These are phyloP conservation scores for Ommatoiulus sabulosus DNA, from an alignment of 2,888 invertebrate species.

Conservation along the genomic window DNA sequence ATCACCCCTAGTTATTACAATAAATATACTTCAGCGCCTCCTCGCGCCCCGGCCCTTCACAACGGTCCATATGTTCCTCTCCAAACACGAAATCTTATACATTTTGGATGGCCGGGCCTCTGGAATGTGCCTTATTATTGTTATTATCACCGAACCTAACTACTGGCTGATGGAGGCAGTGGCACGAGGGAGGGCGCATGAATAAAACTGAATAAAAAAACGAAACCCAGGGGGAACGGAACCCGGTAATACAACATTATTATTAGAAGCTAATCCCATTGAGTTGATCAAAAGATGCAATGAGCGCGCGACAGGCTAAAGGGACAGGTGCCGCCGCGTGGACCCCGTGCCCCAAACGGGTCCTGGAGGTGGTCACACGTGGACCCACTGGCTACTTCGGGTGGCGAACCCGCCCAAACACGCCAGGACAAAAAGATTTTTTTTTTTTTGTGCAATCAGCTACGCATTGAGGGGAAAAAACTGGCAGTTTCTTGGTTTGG, in stretches of 20 bases:
- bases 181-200: background rate
- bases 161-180: background rate
- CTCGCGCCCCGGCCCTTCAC: background rate
- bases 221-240: background rate
- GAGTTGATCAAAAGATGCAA: background rate
- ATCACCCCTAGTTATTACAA: background rate
- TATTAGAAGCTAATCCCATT: background rate
- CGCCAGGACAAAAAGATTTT: too few species aligned
- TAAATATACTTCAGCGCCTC: background rate
- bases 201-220: background rate
- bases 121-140: slow-evolving; percentile 12
- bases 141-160: background rate
- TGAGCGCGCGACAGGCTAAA: too few species aligned
- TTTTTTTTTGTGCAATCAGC: too few species aligned
- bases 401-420: too few species aligned
- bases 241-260: background rate
- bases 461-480: too few species aligned
- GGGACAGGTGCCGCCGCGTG: background rate
- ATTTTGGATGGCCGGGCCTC: background rate
- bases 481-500: too few species aligned
- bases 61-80: background rate
- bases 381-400: background rate
- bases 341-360: background rate
- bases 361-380: background rate
- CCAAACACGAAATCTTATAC: background rate